Percentiles rank a stretch among this genome's conserved stretches.
Conservation (phyloP, 2,888 invertebrate genomes). For the Toxonevra muliebris region DNA sequence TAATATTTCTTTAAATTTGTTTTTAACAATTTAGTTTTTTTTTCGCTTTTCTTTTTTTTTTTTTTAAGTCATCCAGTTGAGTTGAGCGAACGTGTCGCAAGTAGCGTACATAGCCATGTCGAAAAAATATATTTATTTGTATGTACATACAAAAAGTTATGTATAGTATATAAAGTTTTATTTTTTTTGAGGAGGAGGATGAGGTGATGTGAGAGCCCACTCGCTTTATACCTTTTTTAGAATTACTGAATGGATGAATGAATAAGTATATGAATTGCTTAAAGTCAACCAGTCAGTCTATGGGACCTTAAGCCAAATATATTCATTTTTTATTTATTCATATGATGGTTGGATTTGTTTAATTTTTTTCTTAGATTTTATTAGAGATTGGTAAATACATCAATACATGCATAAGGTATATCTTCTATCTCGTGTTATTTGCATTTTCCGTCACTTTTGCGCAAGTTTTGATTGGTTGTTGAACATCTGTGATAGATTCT, state of each 20-base stretch:
- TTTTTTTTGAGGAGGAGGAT: constrained; percentile 17
- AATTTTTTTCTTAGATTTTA: neutral
- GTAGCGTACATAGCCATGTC: neutral
- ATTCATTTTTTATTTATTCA: neutral
- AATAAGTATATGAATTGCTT: neutral
- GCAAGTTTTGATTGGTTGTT: constrained; percentile 29
- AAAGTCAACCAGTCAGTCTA: neutral
- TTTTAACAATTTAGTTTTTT: constrained; percentile 1
- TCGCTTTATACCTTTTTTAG: constrained; percentile 31
- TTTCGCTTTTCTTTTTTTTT: neutral
- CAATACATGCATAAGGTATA: neutral
- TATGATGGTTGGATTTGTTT: neutral
- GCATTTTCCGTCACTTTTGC: constrained; percentile 18
- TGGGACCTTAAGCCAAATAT: constrained; percentile 7
- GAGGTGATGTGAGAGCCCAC: constrained; percentile 22
- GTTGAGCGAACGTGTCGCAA: neutral
- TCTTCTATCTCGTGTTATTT: neutral
- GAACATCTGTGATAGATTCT: neutral
- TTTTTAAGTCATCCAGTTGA: neutral
- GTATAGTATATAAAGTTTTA: neutral
- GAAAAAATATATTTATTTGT: neutral
- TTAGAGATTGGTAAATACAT: neutral
- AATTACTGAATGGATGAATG: constrained; percentile 18
- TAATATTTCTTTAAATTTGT: constrained; percentile 2
- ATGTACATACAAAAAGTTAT: neutral